Percentiles rank a stretch among this genome's conserved stretches.
phyloP scores from a whole-genome alignment of 1,140 invertebrate species.

The Magallana angulata region DNA sequence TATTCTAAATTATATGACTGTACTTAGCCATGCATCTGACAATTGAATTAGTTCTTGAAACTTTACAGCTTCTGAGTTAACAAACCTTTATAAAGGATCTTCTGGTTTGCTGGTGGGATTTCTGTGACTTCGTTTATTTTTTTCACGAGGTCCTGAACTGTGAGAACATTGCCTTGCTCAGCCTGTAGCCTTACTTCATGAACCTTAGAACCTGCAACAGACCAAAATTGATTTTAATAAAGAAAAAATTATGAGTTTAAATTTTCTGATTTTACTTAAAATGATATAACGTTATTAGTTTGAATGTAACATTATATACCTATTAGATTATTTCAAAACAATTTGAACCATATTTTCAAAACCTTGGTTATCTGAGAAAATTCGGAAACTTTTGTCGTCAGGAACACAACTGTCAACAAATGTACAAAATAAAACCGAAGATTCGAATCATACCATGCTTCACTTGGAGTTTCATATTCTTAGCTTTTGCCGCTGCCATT shows the following conservation, averaged over 20 bases:
- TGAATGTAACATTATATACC: too few species aligned
- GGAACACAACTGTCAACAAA: background rate
- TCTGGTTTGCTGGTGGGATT: slow-evolving; percentile 17
- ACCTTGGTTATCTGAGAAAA: background rate
- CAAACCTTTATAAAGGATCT: slow-evolving; percentile 20
- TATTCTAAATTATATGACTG: too few species aligned
- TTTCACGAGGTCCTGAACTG: slow-evolving; percentile 1
- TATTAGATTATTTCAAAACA: too few species aligned
- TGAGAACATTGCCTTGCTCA: slow-evolving; percentile 5
- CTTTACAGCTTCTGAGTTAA: too few species aligned
- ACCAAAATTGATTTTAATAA: too few species aligned
- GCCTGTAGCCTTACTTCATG: background rate
- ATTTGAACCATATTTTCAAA: too few species aligned
- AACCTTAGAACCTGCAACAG: background rate
- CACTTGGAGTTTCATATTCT: background rate
- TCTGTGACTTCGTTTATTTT: slow-evolving; percentile 19
- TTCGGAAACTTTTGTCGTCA: background rate
- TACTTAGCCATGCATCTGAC: too few species aligned
- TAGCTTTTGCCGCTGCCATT: background rate
- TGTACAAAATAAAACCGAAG: too few species aligned
- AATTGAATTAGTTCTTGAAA: too few species aligned
- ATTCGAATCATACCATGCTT: background rate
- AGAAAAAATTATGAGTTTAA: too few species aligned
- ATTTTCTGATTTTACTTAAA: too few species aligned
- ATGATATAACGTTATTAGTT: too few species aligned